Evolutionary conservation across 2,113 vertebrate genomes (phyloP).

Genomic region (Oryzias curvinotus): DNA sequence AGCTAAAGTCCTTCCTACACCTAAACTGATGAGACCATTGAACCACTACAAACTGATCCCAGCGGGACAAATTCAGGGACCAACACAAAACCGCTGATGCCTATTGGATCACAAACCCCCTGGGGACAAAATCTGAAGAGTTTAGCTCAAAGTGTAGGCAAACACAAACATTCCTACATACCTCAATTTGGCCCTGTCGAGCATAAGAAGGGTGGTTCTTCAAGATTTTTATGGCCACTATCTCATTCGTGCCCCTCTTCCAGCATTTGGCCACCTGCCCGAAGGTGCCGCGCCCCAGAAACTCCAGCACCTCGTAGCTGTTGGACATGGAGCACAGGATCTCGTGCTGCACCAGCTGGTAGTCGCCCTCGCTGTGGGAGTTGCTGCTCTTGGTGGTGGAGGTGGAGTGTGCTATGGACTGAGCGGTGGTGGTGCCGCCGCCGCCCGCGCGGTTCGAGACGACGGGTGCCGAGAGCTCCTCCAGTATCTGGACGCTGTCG

Average conservation of each 20-base stretch:
- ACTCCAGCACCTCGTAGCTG: conserved; percentile 97
- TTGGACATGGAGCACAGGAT: conserved; percentile 97
- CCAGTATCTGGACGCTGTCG: conserved; percentile 97
- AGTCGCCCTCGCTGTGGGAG: conserved; percentile 95
- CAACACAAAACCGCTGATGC: too few species aligned
- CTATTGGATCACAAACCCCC: too few species aligned
- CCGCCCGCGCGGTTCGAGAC: conserved; percentile 89
- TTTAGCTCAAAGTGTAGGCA: too few species aligned
- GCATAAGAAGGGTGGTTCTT: conserved; percentile 98
- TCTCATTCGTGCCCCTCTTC: conserved; percentile 97
- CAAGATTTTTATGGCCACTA: conserved; percentile 97
- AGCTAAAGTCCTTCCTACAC: too few species aligned
- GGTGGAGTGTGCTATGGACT: conserved; percentile 82
- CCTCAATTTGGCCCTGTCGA: conserved; percentile 97
- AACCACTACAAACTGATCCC: too few species aligned
- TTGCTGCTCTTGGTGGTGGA: conserved; percentile 95
- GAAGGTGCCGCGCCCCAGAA: conserved; percentile 94
- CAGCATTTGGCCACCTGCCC: conserved; percentile 98
- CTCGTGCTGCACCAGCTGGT: conserved; percentile 98
- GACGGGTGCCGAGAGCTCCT: conserved; percentile 97
- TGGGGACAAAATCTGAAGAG: too few species aligned
- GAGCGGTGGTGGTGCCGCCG: conserved; percentile 83
- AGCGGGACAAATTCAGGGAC: too few species aligned
- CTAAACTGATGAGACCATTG: too few species aligned
- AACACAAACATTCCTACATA: conserved; percentile 38